Percentiles rank a stretch among this genome's conserved stretches.
Conservation (phyloP, 2,113 vertebrate species). For the Hydrochoerus hydrochaeris region DNA sequence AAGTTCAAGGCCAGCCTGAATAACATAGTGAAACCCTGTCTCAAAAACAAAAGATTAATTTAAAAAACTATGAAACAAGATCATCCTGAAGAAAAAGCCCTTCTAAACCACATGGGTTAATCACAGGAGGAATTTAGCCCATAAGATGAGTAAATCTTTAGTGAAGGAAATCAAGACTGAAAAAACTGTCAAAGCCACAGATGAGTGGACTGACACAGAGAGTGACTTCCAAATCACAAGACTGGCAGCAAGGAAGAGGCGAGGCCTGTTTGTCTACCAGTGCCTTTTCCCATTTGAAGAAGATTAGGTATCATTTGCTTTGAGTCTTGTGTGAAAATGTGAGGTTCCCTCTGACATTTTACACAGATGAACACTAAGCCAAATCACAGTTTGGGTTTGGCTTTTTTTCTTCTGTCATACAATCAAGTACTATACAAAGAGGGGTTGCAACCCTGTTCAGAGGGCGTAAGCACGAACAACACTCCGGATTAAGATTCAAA, state of each 20-base stretch:
- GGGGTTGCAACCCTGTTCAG: neutral
- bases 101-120: neutral
- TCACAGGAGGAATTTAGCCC: neutral
- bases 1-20: neutral
- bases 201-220: neutral
- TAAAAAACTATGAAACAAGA: constrained; percentile 25
- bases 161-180: neutral
- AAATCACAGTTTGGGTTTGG: neutral
- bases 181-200: neutral
- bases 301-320: neutral
- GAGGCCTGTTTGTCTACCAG: neutral
- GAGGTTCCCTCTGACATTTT: constrained; percentile 43
- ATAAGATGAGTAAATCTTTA: neutral
- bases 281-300: neutral
- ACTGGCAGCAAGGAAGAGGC: no score
- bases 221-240: neutral
- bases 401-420: neutral
- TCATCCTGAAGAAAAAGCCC: neutral
- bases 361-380: neutral
- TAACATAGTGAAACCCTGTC: neutral
- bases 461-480: neutral
- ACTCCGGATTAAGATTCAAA: neutral
- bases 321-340: constrained; percentile 32
- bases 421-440: neutral
- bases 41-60: neutral